Percentiles rank a stretch among this genome's conserved stretches.
Evolutionary conservation across 2,113 vertebrate genomes (phyloP).

Genomic region (Tetrax tetrax): DNA sequence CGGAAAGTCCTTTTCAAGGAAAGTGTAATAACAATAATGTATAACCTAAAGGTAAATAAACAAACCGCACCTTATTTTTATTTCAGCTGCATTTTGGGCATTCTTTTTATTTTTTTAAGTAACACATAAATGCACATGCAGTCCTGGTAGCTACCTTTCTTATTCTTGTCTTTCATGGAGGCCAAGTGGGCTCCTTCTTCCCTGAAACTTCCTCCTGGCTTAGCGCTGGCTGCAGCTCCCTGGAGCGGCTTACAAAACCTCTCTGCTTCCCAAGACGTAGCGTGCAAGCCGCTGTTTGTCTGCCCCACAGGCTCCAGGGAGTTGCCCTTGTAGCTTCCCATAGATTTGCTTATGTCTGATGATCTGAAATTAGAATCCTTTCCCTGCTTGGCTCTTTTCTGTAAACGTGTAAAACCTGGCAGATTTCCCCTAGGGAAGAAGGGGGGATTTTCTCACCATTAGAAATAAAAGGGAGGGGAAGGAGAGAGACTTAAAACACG

Average conservation of each 20-base stretch:
- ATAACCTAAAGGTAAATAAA: constrained; percentile 6
- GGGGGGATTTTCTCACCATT: constrained; percentile 58
- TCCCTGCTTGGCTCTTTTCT: constrained; percentile 26
- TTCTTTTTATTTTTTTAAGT: not conserved
- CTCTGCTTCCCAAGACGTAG: not conserved
- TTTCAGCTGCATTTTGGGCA: not conserved
- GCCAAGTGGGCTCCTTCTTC: not conserved
- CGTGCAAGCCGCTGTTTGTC: not conserved
- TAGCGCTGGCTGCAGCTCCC: not conserved
- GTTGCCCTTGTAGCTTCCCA: constrained; percentile 21
- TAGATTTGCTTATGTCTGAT: constrained; percentile 56
- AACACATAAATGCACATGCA: accelerated
- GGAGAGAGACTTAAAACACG: not conserved
- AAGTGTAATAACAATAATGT: not conserved
- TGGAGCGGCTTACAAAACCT: not conserved
- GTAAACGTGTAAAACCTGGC: constrained; percentile 36
- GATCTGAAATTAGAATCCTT: constrained; percentile 55
- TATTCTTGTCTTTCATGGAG: not conserved
- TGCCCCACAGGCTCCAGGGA: constrained; percentile 41
- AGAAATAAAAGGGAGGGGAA: constrained; percentile 23
- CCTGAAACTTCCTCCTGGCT: not conserved
- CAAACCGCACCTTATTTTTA: not conserved
- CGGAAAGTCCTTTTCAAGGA: not conserved
- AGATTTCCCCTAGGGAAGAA: constrained; percentile 4
- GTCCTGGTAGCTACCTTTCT: not conserved